These are phyloP conservation scores for Limnothrissa miodon DNA, from an alignment of 2,113 vertebrate species.

Conservation along the genomic window DNA sequence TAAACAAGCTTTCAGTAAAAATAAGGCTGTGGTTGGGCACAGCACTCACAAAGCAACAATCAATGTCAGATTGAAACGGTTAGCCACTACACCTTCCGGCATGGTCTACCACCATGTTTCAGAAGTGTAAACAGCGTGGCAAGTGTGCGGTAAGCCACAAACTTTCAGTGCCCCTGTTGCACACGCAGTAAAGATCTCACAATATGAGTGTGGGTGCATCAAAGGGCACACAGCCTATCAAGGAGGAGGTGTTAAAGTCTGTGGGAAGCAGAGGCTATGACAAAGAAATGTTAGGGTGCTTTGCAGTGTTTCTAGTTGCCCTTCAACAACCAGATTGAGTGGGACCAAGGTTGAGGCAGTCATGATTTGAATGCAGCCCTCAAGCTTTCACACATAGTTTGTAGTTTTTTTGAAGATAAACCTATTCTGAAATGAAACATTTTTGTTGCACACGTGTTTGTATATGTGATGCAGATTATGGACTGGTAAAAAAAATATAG, in stretches of 20 bases:
- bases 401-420: neutral
- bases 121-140: neutral
- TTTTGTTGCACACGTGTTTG: neutral
- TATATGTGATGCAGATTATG: neutral
- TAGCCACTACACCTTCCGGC: conserved; percentile 1
- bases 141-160: neutral
- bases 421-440: neutral
- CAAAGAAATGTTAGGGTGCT: neutral
- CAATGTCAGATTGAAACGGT: neutral
- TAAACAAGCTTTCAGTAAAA: neutral
- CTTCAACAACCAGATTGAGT: neutral
- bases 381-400: neutral
- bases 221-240: conserved; percentile 1
- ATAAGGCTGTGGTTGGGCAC: neutral
- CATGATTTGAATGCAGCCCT: neutral
- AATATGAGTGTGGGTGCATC: conserved; percentile 12
- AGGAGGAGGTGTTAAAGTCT: neutral
- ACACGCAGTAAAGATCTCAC: conserved; percentile 14
- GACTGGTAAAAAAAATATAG: neutral
- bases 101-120: neutral
- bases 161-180: neutral
- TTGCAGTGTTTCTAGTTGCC: neutral
- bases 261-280: neutral
- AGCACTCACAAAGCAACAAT: neutral
- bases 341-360: neutral